These are phyloP conservation scores for Scartelaos histophorus DNA, from an alignment of 2,113 vertebrate species.

Conservation along the genomic window DNA sequence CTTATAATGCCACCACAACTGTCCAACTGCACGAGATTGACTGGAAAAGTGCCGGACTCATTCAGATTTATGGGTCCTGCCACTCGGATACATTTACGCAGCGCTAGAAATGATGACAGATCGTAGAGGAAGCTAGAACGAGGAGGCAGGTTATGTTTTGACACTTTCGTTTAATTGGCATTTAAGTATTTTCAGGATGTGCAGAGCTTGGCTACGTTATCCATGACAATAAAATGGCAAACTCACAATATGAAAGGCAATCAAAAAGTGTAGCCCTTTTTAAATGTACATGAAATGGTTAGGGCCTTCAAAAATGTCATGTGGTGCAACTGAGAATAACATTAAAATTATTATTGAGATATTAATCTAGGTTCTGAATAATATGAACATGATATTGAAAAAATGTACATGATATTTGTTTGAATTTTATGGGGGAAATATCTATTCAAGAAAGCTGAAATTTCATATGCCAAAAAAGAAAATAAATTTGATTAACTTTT, in stretches of 20 bases:
- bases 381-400: too few relatives aligned
- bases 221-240: neutral
- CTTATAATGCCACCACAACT: constrained; percentile 33
- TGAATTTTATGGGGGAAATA: too few relatives aligned
- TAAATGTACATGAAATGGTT: too few relatives aligned
- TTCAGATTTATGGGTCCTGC: constrained; percentile 1
- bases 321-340: too few relatives aligned
- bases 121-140: neutral
- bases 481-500: too few relatives aligned
- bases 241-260: neutral
- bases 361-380: too few relatives aligned
- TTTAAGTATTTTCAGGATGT: neutral
- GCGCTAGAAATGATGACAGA: neutral
- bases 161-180: neutral
- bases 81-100: neutral
- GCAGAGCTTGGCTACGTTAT: neutral
- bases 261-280: neutral
- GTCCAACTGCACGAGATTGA: constrained; percentile 33
- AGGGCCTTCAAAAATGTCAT: too few relatives aligned
- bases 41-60: constrained; percentile 29
- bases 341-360: too few relatives aligned
- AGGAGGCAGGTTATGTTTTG: neutral
- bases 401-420: too few relatives aligned
- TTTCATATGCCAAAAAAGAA: too few relatives aligned
- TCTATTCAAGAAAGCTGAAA: too few relatives aligned